A percentile compares a stretch with the other conserved stretches of the same genome.
Conservation (phyloP, 1,140 invertebrate genomes). For the Drosophila burlai region DNA sequence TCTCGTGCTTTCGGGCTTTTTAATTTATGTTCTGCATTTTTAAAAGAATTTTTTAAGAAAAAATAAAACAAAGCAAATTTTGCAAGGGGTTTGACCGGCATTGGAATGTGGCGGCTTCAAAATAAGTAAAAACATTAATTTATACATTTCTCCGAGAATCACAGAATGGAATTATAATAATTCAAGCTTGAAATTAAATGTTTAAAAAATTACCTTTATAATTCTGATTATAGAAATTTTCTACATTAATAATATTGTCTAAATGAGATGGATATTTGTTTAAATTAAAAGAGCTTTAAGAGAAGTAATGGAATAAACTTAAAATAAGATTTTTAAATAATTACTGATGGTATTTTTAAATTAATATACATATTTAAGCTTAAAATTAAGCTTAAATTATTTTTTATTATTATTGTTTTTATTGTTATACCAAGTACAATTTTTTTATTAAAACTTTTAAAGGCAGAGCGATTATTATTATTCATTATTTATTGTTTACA, state of each 20-base stretch:
- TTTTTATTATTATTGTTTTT: no score
- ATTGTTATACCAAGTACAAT: no score
- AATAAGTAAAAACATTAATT: constrained; percentile 1
- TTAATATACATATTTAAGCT: background rate
- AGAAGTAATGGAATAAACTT: background rate
- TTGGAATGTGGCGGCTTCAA: constrained; percentile 15
- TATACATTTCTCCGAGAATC: constrained; percentile 3
- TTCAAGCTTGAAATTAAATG: background rate
- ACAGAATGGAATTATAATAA: background rate
- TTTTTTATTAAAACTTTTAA: no score
- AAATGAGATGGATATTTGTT: background rate
- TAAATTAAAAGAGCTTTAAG: background rate
- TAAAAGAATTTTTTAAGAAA: background rate
- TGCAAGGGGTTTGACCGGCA: constrained; percentile 35
- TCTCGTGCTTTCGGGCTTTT: constrained; percentile 11
- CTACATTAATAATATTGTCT: background rate
- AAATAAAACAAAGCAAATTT: constrained; percentile 18
- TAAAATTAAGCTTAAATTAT: no score
- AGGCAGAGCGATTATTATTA: no score
- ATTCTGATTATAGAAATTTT: background rate
- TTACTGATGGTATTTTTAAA: background rate
- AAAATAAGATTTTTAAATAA: background rate
- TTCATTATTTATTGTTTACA: no score
- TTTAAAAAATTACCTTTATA: background rate
- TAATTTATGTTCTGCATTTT: constrained; percentile 41